Evolutionary conservation across 2,888 invertebrate genomes (phyloP), one percentile per base, ranked within the genome.

Genomic region (Calliphora vomitoria): DNA sequence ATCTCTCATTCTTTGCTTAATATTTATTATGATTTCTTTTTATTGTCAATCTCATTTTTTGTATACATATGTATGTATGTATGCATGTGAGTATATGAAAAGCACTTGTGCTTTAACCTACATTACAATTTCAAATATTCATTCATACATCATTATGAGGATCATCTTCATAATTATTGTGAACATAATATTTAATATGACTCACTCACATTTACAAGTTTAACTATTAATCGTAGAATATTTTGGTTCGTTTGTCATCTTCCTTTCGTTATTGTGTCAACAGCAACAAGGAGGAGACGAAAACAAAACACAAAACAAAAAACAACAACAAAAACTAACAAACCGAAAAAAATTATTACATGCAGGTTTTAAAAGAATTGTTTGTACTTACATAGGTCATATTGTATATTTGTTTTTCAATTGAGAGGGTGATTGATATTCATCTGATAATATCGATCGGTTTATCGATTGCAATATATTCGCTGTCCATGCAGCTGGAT

Each of bases 201-300:
- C 68, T 79, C 82, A 78, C 31, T 68, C 5, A 20, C 20, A 72
- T n/a, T 58, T 44, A 25, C 74, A 58, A 76, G 50, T 80, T 64
- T 64, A 74, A 82, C 55, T 68, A 79, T 82, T 64, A 74, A 75
- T 62, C 58, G 53, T 35, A 64, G 74, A 53, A 78, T 62, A 44
- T 72, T 62, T 74, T 60, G 10, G 41, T 72, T 66, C 75, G 11
- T 62, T 47, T 69, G 35, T 76, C 47, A 47, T 76, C 13, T 44
- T 55, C 25, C 25, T 20, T 72, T 84, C 50, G 35, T 72, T 78
- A 76, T 71, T 66, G 66, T 84, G 83, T 84, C 87, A 87, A 84
- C 87, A 76, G 18, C 69, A 69, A 25, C 44, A 71, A 35, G 31
- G 50, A 82, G 18, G 41, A 72, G 41, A 18, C 10, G 44, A n/a